Conservation (phyloP, 2,797 vertebrate species). For the Poeciliopsis gracilis region DNA sequence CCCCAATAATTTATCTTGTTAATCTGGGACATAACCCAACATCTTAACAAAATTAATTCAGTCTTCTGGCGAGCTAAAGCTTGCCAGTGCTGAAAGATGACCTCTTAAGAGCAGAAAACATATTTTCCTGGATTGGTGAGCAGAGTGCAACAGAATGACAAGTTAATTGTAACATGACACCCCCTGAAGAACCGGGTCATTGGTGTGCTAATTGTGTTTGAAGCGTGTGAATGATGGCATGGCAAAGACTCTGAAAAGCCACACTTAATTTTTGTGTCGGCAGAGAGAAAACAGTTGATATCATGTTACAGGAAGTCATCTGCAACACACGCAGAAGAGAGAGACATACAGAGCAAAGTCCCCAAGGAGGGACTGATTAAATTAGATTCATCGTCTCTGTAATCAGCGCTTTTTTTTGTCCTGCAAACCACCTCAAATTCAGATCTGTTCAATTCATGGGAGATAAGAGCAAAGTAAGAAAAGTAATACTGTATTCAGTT, state of each 20-base stretch:
- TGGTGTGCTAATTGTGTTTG: constrained; percentile 70
- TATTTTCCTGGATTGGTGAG: constrained; percentile 52
- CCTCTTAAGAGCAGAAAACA: constrained; percentile 50
- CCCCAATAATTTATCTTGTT: constrained; percentile 59
- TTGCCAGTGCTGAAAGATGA: constrained; percentile 63
- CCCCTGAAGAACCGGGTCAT: constrained; percentile 69
- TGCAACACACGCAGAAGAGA: constrained; percentile 22
- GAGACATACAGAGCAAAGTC: constrained; percentile 23
- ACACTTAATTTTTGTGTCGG: constrained; percentile 62
- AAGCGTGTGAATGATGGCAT: constrained; percentile 61
- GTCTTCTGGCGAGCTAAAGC: constrained; percentile 43
- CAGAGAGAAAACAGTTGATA: constrained; percentile 46
- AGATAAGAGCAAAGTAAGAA: not conserved
- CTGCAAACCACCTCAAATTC: not conserved
- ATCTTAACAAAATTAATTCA: constrained; percentile 57
- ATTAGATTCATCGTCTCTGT: constrained; percentile 19
- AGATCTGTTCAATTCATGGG: not conserved
- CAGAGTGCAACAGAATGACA: constrained; percentile 34
- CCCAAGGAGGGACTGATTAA: constrained; percentile 17
- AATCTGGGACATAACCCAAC: constrained; percentile 63
- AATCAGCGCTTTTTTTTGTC: constrained; percentile 10
- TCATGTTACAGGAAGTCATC: constrained; percentile 38
- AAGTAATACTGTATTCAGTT: not conserved
- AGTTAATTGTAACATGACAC: constrained; percentile 70
- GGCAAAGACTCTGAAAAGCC: constrained; percentile 50